Evolutionary conservation across 2,113 vertebrate species (phyloP).

Genomic region (Pantherophis guttatus): DNA sequence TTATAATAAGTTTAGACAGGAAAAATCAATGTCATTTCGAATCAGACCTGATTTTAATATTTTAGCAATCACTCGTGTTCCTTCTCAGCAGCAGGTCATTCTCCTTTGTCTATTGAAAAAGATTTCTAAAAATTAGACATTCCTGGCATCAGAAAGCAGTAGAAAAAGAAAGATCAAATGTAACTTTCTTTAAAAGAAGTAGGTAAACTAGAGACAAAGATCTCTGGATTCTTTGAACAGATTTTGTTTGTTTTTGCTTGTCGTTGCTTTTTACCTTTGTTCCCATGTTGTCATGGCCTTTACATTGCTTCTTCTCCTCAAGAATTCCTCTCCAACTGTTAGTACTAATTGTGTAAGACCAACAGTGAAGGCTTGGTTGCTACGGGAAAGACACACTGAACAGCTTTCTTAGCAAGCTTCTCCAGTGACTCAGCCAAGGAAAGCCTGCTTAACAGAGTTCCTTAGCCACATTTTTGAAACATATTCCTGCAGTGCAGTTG

Average conservation of each 20-base stretch:
- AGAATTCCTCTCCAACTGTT: constrained; percentile 13
- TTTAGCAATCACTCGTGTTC: neutral
- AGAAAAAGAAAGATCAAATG: neutral
- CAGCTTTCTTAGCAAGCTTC: constrained; percentile 53
- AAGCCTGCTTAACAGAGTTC: constrained; percentile 68
- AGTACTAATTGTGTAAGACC: constrained; percentile 8
- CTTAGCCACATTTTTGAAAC: constrained; percentile 66
- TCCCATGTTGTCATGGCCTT: neutral
- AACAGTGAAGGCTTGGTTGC: constrained; percentile 7
- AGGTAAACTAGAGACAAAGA: neutral
- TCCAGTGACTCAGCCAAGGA: constrained; percentile 54
- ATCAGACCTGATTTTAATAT: neutral
- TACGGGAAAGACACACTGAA: constrained; percentile 64
- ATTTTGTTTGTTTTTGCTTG: neutral
- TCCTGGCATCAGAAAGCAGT: neutral
- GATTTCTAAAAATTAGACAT: neutral
- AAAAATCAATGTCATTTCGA: neutral
- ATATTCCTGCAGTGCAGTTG: constrained; percentile 77
- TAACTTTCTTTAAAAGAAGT: neutral
- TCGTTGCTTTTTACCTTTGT: neutral
- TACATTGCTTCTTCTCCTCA: constrained; percentile 17
- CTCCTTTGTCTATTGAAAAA: neutral
- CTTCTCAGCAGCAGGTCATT: neutral
- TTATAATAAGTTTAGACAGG: neutral
- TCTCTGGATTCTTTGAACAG: neutral